phyloP scores from a whole-genome alignment of 2,113 vertebrate genomes.

The Pogonocichla stellata region DNA sequence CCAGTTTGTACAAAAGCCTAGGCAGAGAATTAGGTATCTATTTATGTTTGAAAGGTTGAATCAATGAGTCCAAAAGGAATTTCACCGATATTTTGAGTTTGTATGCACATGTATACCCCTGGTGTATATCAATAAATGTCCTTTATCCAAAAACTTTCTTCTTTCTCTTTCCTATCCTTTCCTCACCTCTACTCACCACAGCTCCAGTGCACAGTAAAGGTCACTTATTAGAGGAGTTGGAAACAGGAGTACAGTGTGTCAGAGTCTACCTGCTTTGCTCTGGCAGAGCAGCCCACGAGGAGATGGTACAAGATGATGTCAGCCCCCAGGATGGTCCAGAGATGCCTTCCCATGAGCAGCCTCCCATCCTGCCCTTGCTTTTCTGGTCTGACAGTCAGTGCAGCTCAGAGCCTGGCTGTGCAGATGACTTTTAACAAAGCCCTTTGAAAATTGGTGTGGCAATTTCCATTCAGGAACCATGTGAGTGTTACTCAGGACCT shows the following conservation, averaged over 20 bases:
- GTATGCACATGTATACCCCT: not conserved
- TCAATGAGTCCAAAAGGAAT: not conserved
- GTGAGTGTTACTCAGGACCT: not conserved
- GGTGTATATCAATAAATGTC: not conserved
- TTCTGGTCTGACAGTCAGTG: not conserved
- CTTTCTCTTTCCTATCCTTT: not conserved
- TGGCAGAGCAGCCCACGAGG: not conserved
- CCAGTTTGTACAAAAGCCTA: not conserved
- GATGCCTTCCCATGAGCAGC: not conserved
- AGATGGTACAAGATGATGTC: not conserved
- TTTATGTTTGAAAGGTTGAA: not conserved
- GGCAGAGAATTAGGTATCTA: not conserved
- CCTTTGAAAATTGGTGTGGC: not conserved
- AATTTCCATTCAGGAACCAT: not conserved
- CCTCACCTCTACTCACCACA: not conserved
- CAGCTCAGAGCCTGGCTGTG: not conserved
- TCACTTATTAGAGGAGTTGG: not conserved
- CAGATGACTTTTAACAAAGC: not conserved
- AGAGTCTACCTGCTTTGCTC: not conserved
- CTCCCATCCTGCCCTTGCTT: not conserved
- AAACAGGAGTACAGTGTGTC: not conserved
- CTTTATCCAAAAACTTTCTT: not conserved
- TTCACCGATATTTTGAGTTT: not conserved
- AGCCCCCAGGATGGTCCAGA: fast-evolving
- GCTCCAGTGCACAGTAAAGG: not conserved